These are phyloP conservation scores for Apteryx mantelli DNA, from an alignment of 2,113 vertebrate genomes.

Conservation along the genomic window DNA sequence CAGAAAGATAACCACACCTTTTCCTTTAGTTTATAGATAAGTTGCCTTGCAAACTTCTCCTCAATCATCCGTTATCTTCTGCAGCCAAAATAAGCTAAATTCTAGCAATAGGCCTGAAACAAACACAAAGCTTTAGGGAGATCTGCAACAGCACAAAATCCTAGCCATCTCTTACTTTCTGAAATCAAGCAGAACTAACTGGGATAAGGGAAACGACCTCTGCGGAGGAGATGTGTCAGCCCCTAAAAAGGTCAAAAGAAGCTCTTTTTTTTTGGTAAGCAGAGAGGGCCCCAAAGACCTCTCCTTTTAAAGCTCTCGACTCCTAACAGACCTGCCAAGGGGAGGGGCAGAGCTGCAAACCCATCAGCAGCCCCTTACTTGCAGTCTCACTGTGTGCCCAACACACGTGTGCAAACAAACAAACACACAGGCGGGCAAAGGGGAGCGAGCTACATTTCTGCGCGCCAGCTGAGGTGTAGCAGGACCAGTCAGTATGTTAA, in stretches of 20 bases:
- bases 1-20: neutral
- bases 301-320: neutral
- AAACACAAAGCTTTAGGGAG: neutral
- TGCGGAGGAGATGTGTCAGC: neutral
- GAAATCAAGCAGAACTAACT: neutral
- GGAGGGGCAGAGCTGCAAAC: neutral
- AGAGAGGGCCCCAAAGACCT: neutral
- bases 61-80: neutral
- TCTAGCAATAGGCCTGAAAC: neutral
- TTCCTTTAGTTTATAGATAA: neutral
- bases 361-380: neutral
- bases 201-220: neutral
- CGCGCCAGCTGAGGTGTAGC: neutral
- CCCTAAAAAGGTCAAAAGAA: neutral
- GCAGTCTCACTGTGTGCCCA: neutral
- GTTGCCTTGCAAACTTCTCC: neutral
- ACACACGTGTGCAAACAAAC: rapidly evolving
- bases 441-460: neutral
- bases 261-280: no score
- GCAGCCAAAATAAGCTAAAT: neutral
- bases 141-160: neutral
- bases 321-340: neutral
- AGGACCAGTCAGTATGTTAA: neutral
- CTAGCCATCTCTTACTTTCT: neutral
- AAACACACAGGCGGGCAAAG: rapidly evolving